These are phyloP conservation scores for Phenganax subtilis DNA, from an alignment of 92 coral and sea anemone genomes.

Conservation along the genomic window DNA sequence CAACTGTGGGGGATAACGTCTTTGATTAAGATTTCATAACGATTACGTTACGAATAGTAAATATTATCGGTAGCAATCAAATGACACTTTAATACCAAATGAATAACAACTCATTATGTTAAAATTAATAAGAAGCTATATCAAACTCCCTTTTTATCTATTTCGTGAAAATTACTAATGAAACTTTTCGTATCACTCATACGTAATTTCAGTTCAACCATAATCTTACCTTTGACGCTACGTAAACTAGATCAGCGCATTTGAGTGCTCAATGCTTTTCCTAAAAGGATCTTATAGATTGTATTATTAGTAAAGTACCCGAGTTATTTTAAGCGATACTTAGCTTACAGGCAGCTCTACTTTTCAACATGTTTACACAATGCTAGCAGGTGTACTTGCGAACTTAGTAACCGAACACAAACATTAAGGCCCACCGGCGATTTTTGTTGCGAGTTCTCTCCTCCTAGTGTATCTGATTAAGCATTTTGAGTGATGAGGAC, in stretches of 20 bases:
- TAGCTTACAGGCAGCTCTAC: too few relatives aligned
- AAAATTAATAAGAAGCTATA: neutral
- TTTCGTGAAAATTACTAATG: too few relatives aligned
- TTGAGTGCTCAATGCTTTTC: neutral
- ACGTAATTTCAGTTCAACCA: too few relatives aligned
- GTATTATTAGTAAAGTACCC: too few relatives aligned
- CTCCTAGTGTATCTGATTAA: too few relatives aligned
- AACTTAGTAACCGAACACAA: slow-evolving; percentile 12
- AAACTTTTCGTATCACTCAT: too few relatives aligned
- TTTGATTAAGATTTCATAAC: too few relatives aligned
- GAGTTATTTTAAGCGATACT: too few relatives aligned
- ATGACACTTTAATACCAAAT: neutral
- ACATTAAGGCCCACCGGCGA: neutral
- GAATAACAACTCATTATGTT: neutral
- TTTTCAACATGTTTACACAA: neutral
- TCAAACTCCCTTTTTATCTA: too few relatives aligned
- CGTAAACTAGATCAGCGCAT: slow-evolving; percentile 26
- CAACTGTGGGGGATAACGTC: too few relatives aligned
- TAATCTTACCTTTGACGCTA: slow-evolving; percentile 23
- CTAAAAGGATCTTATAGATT: neutral
- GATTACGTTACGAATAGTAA: too few relatives aligned
- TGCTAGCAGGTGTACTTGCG: slow-evolving; percentile 15
- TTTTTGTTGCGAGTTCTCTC: neutral
- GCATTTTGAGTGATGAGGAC: too few relatives aligned
- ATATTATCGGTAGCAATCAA: neutral